Evolutionary conservation across 1,140 invertebrate genomes (phyloP), one percentile per base, ranked within the genome.

Genomic region (Yoshiicerus persimilis): DNA sequence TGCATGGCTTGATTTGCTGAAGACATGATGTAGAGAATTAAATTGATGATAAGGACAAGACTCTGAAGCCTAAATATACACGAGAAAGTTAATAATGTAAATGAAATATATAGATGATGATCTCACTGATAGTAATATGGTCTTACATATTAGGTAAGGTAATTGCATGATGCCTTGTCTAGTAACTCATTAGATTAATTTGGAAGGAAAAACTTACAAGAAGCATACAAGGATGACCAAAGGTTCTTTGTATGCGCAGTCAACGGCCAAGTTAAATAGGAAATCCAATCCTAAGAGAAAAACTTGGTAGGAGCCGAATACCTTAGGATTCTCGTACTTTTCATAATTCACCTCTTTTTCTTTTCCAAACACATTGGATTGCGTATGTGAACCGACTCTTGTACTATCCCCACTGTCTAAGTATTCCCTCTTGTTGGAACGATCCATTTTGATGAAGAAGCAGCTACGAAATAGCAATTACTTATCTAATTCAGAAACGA

Each of bases 1-100:
- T 88, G 88, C 88, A 88, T 88, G 10, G 88, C 88, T 87, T 86
- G 88, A 83, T 64, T 88, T 13, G 84, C 88, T 62, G 88, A 88
- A n/a, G 85, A 66, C 88, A 88, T 88, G 10, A 88, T 87, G 77
- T 88, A 88, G 2, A 88, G 39, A n/a, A 88, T 86, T 10, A 88
- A 41, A 38, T 88, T 88, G 11, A 88, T 66, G 32, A 88, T 77
- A 2, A 88, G 30, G 5, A 16, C 88, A 11, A 88, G 77, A 62
- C 84, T 83, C 47, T 88, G 88, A 34, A 88, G 83, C 36, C 88
- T 88, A 32, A 20, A 62, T 25, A 32, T 34, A 47, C 20, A 87
- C 32, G 27, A 62, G 34, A 36, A 36, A 80, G 23, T 80, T 36
- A 80, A n/a, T n/a, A n/a, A n/a, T n/a, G n/a, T n/a, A n/a, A 13